Evolutionary conservation across 2,797 vertebrate genomes (phyloP).

Genomic region (Alosa sapidissima): DNA sequence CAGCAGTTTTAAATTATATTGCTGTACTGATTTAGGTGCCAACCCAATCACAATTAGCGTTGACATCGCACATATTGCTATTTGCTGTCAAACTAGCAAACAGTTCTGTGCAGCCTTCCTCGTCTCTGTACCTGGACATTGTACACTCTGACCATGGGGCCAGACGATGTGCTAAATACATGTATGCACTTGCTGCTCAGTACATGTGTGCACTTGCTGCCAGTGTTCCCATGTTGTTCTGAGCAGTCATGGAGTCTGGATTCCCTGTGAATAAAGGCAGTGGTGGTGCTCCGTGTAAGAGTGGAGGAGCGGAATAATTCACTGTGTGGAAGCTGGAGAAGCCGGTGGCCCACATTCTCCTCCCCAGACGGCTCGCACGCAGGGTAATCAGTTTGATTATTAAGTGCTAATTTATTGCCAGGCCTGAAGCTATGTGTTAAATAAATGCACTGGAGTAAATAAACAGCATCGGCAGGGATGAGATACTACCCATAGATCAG

Average conservation of each 20-base stretch:
- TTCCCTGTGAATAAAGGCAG: conserved; percentile 34
- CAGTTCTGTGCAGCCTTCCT: no score
- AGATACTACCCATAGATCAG: conserved; percentile 38
- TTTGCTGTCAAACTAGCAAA: no score
- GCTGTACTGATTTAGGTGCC: no score
- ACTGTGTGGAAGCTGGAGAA: not conserved
- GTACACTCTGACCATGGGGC: no score
- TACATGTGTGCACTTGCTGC: not conserved
- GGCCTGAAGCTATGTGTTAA: conserved; percentile 73
- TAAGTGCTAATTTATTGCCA: conserved; percentile 77
- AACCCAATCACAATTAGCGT: no score
- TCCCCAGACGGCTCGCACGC: conserved; percentile 47
- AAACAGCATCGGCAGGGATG: conserved; percentile 36
- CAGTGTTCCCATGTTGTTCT: not conserved
- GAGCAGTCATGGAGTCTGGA: conserved; percentile 34
- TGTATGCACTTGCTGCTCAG: no score
- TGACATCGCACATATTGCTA: no score
- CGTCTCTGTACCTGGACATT: no score
- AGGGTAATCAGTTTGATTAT: conserved; percentile 70
- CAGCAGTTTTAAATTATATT: no score
- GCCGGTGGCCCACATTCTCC: conserved; percentile 50
- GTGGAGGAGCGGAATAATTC: conserved; percentile 41
- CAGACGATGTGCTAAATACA: no score
- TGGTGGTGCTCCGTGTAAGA: conserved; percentile 9
- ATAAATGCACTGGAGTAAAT: conserved; percentile 63